Evolutionary conservation across 2,113 vertebrate genomes (phyloP), one percentile per base, ranked within the genome.

Genomic region (Cnemophilus loriae): DNA sequence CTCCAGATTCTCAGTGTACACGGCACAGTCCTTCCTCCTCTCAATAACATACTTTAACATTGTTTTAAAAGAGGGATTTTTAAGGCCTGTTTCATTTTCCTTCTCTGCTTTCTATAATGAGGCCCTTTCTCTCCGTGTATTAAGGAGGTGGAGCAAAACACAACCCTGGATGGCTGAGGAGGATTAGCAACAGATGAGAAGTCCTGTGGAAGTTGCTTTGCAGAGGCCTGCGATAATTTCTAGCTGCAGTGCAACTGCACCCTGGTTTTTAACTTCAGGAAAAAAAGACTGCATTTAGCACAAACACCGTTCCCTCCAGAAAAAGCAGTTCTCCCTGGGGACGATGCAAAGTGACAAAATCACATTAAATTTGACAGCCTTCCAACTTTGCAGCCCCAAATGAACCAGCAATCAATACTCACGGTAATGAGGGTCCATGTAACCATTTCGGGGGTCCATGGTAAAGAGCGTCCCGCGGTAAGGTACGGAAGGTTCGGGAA

Each of bases 391-490:
- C 79, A 59, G 33, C 82, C 63, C 44, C 5, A 33, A 90, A 85
- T 0, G 3, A 56, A 19, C 3, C 11, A n/a, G 20, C 14, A 23
- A 13, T 59, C 7, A 27, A 23, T 90, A 99, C 99, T 99, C 98
- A 99, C 99, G 96, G 77, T 99, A 99, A 94, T 99, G 99, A 56
- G 98, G 98, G 69, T 99, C 99, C 96, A 99, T 98, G 97, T 99
- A 99, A 80, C 99, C 99, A 0, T 99, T 99, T 49, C 99, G 98
- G 63, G 99, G 99, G 95, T 99, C 99, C 99, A 99, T 99, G 41
- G 99, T 97, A 77, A 99, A 99, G 78, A 99, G 98, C 0, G 99
- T 98, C 83, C 99, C 99, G 0, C 99, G 98, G 94, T 99, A 99
- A 5, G 99, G 99, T 75, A 99, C 96, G 0, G 99, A 98, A 95